Conservation (phyloP, 2,888 invertebrate genomes). For the Melipona beecheii region DNA sequence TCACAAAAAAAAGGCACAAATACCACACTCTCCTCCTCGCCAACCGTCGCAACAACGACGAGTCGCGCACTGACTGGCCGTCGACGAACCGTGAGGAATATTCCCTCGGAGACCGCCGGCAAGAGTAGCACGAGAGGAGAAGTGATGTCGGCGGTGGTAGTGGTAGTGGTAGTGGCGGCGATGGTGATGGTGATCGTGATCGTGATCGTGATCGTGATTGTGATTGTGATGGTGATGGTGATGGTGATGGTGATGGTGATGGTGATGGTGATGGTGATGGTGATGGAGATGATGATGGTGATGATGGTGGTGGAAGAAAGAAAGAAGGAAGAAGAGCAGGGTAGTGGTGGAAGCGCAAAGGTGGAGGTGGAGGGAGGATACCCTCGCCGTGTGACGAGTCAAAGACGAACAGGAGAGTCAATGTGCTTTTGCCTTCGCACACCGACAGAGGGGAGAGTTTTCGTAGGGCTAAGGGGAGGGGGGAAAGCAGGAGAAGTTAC, state of each 20-base stretch:
- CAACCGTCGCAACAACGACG: constrained; percentile 75
- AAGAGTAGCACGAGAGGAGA: constrained; percentile 40
- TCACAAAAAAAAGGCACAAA: constrained; percentile 40
- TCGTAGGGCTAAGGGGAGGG: constrained; percentile 31
- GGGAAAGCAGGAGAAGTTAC: constrained; percentile 52
- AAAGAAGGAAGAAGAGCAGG: constrained; percentile 39
- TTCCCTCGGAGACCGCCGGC: constrained; percentile 65
- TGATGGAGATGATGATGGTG: not conserved
- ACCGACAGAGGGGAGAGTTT: constrained; percentile 47
- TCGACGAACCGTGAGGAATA: constrained; percentile 70
- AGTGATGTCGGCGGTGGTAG: constrained; percentile 4
- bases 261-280: not conserved
- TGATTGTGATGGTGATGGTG: not conserved
- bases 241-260: not conserved
- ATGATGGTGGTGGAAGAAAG: constrained; percentile 12
- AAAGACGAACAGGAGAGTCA: constrained; percentile 53
- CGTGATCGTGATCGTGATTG: not conserved
- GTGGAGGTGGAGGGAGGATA: constrained; percentile 56
- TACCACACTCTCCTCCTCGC: constrained; percentile 63
- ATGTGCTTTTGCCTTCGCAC: constrained; percentile 41
- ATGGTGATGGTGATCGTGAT: constrained; percentile 14
- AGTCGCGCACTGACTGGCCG: constrained; percentile 75
- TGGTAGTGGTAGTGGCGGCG: not conserved
- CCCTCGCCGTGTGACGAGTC: constrained; percentile 59
- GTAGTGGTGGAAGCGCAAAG: constrained; percentile 33